phyloP scores from a whole-genome alignment of 23 tunicate genomes.

The Diplosoma virens region DNA sequence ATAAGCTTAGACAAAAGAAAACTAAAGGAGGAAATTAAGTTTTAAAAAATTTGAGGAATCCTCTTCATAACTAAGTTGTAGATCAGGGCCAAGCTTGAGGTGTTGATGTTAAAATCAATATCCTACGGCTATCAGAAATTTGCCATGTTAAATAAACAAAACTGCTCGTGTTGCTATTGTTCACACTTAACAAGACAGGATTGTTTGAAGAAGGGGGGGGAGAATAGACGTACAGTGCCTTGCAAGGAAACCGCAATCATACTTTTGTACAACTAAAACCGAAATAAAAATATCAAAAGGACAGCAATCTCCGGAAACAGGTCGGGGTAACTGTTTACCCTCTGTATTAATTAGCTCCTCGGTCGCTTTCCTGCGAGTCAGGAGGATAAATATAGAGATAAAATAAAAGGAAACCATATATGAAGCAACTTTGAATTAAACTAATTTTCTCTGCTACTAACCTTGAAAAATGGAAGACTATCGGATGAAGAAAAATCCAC shows the following conservation, averaged over 20 bases:
- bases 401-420: too few species aligned
- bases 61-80: too few species aligned
- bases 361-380: slow-evolving; percentile 23
- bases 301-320: not conserved
- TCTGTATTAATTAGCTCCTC: slow-evolving; percentile 52
- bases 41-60: too few species aligned
- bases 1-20: too few species aligned
- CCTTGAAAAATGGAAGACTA: too few species aligned
- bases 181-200: not conserved
- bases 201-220: not conserved
- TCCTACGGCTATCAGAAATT: not conserved
- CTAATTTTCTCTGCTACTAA: too few species aligned
- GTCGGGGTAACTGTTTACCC: not conserved
- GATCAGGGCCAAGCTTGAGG: too few species aligned
- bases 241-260: not conserved
- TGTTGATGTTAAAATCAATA: too few species aligned
- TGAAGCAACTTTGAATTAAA: too few species aligned
- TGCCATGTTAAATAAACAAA: slow-evolving; percentile 20
- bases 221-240: slow-evolving; percentile 43
- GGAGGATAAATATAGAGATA: slow-evolving; percentile 21
- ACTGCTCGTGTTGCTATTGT: slow-evolving; percentile 21
- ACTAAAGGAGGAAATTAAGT: too few species aligned
- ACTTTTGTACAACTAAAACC: not conserved
- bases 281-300: not conserved
- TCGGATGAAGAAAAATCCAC: too few species aligned